Base-by-base conservation (phyloP, 1,140 invertebrate genomes). In the Hypsibius dujardini region DNA sequence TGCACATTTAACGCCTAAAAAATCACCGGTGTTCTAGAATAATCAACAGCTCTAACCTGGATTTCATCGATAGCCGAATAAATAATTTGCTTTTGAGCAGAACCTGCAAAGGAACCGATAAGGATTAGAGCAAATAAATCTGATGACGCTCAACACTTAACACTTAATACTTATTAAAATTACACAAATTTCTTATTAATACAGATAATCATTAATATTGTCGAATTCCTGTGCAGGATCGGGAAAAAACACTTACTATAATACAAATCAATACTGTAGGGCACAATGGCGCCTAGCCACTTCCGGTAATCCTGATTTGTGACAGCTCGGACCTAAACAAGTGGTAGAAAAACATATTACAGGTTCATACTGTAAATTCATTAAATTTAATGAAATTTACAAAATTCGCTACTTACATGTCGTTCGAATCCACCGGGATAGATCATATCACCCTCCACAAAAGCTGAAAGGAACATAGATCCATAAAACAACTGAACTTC, bases 321-420 rank as follows among this genome's bases (percentile, higher is more conserved):
- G 12, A 67, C 62, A 12, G 62, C 62, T 67, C 62, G 62, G 45
- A 67, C 62, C 62, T 56, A n/a, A 56, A 56, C 50, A 56, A 56
- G n/a, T n/a, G 7, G n/a, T 7, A 12, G 7, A 56, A 56, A 56
- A 56, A 56, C 50, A 56, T 12, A 56, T 7, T 7, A n/a, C n/a
- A 7, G 50, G 7, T 56, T 7, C n/a, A 56, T 7, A n/a, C 50
- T 56, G 50, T 12, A 56, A 12, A 12, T 56, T 56, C 50, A 56
- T 12, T 56, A n/a, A n/a, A 7, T 56, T n/a, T n/a, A n/a, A 7
- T n/a, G n/a, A 56, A 56, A n/a, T 56, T 56, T n/a, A 7, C n/a
- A n/a, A 56, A 7, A 12, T 56, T 56, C 50, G 50, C 7, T 56
- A 56, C 50, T 56, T n/a, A 56, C 50, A 7, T 67, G 62, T 12